phyloP scores from a whole-genome alignment of 2,888 invertebrate genomes.

The Leptinotarsa tumamoca region DNA sequence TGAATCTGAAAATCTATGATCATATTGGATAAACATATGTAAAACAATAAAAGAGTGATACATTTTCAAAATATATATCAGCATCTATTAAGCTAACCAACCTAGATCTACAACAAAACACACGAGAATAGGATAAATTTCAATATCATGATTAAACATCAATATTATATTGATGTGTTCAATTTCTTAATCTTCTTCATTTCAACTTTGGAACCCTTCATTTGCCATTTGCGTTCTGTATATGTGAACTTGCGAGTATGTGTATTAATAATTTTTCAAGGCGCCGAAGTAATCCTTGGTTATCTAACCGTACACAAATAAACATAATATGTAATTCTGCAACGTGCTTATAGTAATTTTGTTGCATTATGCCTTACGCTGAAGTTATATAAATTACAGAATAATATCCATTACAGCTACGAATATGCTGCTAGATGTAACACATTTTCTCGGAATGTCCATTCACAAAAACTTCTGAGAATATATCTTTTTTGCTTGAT shows the following conservation, averaged over 20 bases:
- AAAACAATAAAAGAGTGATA: no score
- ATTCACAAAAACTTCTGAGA: not conserved
- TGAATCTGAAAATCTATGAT: no score
- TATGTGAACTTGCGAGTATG: not conserved
- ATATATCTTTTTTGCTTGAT: not conserved
- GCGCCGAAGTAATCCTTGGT: conserved; percentile 5
- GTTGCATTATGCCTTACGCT: conserved; percentile 2
- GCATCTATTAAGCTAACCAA: no score
- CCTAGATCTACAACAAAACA: no score
- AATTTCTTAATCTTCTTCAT: no score
- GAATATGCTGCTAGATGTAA: not conserved
- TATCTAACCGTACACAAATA: conserved; percentile 11
- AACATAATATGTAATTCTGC: conserved; percentile 11
- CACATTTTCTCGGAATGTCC: not conserved
- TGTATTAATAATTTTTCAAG: conserved; percentile 8
- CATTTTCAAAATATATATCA: no score
- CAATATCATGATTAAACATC: no score
- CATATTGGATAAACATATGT: no score
- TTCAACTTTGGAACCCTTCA: no score
- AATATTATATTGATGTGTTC: no score
- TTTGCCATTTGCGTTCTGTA: no score
- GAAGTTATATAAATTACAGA: conserved; percentile 6
- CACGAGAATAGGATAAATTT: no score
- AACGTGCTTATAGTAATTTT: conserved; percentile 12
- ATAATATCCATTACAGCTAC: conserved; percentile 12